Base-by-base conservation (phyloP, 2,113 vertebrate genomes). In the Xenotilapia longispinis region DNA sequence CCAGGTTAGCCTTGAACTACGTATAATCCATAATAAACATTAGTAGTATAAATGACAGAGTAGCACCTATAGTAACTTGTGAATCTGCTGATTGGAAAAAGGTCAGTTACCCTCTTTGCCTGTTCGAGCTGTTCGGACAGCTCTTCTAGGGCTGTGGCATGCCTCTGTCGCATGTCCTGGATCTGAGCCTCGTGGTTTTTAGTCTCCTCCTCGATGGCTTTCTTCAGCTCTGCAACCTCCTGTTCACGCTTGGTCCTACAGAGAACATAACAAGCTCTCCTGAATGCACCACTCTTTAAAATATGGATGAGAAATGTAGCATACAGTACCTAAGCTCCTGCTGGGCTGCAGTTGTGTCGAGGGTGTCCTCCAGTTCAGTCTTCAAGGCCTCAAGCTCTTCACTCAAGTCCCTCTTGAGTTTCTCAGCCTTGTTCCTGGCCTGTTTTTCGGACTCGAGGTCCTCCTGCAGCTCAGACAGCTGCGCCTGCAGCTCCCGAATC, bases 331-430 rank as follows among this genome's bases (percentile, higher is more conserved):
- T 98, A 10, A 99, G 97, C 60, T 99, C 99, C 73, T 99, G 99
- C 93, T 99, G 99, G 9, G 99, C 98, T 4, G 99, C 99, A 0
- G 99, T 99, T 26, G 99, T 99, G 58, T 99, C 99, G 83, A 99
- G 96, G 0, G 99, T 99, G 93, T 99, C 99, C 91, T 99, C 99
- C 84, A 99, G 96, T 60, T 99, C 99, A 0, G 98, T 99, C 92
- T 99, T 99, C 21, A 99, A 95, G 17, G 99, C 98, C 90, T 99
- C 98, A 70, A 99, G 89, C 83, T 99, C 99, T 88, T 99, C 99
- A 51, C 98, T 98, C 92, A 99, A 80, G 92, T 99, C 99, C 90
- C 99, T 96, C 81, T 99, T 99, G 80, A 99, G 98, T 86, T 99
- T 99, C 70, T 99, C 99, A 0, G 99, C 99, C 94, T 99, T 99